Base-by-base conservation (phyloP, 2,113 vertebrate species). In the Heteronetta atricapilla region DNA sequence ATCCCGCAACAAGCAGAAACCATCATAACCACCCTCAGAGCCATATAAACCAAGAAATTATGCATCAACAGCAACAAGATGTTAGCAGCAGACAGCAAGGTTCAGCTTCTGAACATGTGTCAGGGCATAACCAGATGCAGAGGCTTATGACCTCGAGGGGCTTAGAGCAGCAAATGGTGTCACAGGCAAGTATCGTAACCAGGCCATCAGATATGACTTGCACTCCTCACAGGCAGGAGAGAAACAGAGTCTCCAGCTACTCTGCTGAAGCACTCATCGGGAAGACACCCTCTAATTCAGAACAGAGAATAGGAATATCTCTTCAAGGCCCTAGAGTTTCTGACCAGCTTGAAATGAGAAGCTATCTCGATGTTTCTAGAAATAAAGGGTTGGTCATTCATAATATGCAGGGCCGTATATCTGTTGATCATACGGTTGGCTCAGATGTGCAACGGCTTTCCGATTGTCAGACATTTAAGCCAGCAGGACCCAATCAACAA, bases 211-310 rank as follows among this genome's bases (percentile, higher is more conserved):
- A 99, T 46, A 98, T 99, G 97, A 95, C 98, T 2, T 99, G 99
- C 48, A 95, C 98, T 22, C 98, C 99, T 5, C 99, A 99, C 8
- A 98, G 99, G 26, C 99, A 99, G 82, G 99, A 99, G 69, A 98
- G 99, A 58, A 99, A 99, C 31, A 97, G 99, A 33, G 98, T 99
- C 86, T 99, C 99, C 82, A 99, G 98, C 97, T 99, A 99, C 94
- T 99, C 99, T 40, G 99, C 99, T 1, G 99, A 99, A 90, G 99
- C 99, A 0, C 99, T 99, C 40, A 99, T 99, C 46, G 99, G 99
- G 46, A 99, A 99, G 93, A 98, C 98, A 0, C 97, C 99, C n/a
- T 99, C 98, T 26, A 99, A 98, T 78, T 98, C 98, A 0, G 99
- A 99, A 72, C 98, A 99, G 94, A 99, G 99, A 79, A 98, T 99